Conservation (phyloP, 2,113 vertebrate species). For the Rhadina sibilatrix region DNA sequence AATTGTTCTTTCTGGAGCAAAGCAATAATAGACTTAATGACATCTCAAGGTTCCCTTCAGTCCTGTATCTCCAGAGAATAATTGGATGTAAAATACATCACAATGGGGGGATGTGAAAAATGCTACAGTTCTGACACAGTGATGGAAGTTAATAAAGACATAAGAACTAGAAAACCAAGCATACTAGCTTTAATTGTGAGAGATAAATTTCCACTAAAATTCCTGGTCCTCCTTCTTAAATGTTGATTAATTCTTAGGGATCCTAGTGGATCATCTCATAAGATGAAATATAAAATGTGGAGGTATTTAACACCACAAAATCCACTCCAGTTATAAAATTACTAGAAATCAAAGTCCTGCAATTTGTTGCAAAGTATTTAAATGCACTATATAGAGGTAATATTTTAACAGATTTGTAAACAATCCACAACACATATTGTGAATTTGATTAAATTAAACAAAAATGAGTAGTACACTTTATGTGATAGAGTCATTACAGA, state of each 20-base stretch:
- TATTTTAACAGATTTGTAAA: not conserved
- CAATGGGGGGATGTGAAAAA: not conserved
- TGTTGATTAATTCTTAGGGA: not conserved
- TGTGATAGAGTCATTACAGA: not conserved
- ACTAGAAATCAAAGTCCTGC: not conserved
- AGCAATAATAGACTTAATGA: not conserved
- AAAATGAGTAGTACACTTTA: not conserved
- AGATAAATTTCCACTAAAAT: not conserved
- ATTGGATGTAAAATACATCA: not conserved
- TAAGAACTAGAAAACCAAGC: not conserved
- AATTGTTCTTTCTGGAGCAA: conserved; percentile 30
- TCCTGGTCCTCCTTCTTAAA: not conserved
- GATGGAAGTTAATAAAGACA: not conserved
- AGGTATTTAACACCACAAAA: not conserved
- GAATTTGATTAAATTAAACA: not conserved
- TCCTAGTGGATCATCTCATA: not conserved
- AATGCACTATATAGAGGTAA: not conserved
- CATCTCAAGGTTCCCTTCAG: not conserved
- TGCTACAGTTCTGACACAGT: not conserved
- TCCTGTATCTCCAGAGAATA: not conserved
- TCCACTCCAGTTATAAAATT: not conserved
- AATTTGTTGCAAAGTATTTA: not conserved
- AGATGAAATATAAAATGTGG: not conserved
- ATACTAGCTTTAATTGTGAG: not conserved
- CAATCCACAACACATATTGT: not conserved